Evolutionary conservation across 2,113 vertebrate species (phyloP).

Genomic region (Xiphorhynchus elegans): DNA sequence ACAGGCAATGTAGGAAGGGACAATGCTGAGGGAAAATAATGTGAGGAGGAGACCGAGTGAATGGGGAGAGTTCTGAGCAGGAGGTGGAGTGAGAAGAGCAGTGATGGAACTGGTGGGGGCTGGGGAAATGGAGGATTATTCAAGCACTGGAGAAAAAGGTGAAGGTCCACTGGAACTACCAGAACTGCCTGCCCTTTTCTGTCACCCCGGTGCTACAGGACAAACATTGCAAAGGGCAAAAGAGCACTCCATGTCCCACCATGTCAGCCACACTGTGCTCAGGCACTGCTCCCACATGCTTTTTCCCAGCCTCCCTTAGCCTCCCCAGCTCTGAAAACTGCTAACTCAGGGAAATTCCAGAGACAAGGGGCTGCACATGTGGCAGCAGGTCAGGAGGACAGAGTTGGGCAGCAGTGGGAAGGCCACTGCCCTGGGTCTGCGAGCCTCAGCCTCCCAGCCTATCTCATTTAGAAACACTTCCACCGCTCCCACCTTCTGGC

Average conservation of each 20-base stretch:
- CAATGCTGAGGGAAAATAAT: neutral
- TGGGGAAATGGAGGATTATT: neutral
- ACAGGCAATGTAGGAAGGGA: neutral
- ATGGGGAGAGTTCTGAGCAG: neutral
- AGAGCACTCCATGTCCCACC: accelerated
- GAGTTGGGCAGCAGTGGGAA: neutral
- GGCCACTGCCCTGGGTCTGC: neutral
- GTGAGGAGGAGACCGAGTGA: neutral
- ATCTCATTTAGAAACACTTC: neutral
- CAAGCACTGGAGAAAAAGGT: neutral
- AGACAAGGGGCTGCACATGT: neutral
- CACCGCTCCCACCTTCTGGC: slow-evolving; percentile 38
- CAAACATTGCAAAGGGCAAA: neutral
- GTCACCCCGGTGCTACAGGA: accelerated
- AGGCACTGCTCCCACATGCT: neutral
- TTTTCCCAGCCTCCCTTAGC: neutral
- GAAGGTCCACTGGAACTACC: neutral
- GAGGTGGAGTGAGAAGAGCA: neutral
- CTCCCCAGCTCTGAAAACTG: neutral
- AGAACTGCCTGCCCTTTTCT: neutral
- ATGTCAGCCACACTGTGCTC: accelerated
- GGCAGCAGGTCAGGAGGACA: neutral
- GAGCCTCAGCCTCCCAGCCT: neutral
- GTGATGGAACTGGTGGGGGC: neutral
- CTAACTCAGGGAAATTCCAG: neutral